phyloP scores from a whole-genome alignment of 1,140 invertebrate species.

The Schmidtea mediterranea region DNA sequence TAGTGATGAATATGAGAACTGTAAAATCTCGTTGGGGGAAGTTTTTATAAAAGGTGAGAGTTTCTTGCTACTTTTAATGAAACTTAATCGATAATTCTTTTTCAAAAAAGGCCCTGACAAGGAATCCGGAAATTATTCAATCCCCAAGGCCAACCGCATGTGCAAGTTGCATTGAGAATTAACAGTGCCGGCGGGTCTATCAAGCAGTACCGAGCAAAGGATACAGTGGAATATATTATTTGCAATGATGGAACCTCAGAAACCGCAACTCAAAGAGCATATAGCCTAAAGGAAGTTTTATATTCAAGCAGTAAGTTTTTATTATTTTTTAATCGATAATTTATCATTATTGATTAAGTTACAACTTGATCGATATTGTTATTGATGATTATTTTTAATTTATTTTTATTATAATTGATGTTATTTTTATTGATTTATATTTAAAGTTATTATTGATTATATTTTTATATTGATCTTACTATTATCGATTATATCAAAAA shows the following conservation, averaged over 20 bases:
- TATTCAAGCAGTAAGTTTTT: too few relatives aligned
- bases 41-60: conserved; percentile 56
- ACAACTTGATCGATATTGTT: too few relatives aligned
- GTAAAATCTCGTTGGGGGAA: conserved; percentile 42
- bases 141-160: conserved; percentile 55
- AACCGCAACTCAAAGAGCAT: conserved; percentile 60
- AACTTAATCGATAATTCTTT: too few relatives aligned
- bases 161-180: conserved; percentile 58
- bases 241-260: conserved; percentile 40
- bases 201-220: conserved; percentile 64
- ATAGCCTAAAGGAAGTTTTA: conserved; percentile 72
- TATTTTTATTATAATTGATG: too few relatives aligned
- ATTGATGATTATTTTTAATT: too few relatives aligned
- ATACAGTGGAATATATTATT: conserved; percentile 78
- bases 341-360: too few relatives aligned
- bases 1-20: conserved; percentile 37
- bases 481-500: background rate
- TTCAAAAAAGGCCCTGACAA: conserved; percentile 46
- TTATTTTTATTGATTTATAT: too few relatives aligned
- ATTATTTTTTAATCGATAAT: too few relatives aligned
- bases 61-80: too few relatives aligned
- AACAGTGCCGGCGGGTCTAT: conserved; percentile 39
- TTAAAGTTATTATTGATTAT: too few relatives aligned
- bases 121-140: conserved; percentile 73
- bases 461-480: too few relatives aligned